phyloP scores from a whole-genome alignment of 2,113 vertebrate species.

The Heloderma charlesbogerti region DNA sequence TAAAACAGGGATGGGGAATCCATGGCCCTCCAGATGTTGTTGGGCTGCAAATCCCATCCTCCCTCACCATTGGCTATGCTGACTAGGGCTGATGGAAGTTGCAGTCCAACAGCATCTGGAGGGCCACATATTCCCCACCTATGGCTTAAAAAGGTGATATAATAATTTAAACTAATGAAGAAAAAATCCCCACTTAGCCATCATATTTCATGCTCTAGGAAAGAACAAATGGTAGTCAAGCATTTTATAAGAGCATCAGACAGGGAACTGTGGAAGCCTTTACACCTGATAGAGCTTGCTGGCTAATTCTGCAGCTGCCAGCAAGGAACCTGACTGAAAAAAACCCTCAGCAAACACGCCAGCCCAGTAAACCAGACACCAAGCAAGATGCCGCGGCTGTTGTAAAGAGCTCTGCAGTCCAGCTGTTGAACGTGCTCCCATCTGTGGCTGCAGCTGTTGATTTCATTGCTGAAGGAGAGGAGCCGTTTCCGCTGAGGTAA shows the following conservation, averaged over 20 bases:
- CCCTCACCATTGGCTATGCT: too few species aligned
- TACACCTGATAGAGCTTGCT: not conserved
- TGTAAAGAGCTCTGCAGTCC: not conserved
- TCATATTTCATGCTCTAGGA: not conserved
- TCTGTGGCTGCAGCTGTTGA: not conserved
- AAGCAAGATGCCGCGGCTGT: not conserved
- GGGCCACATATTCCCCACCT: not conserved
- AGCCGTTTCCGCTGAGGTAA: constrained; percentile 13
- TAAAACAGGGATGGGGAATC: too few species aligned
- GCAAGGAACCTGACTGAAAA: constrained; percentile 7
- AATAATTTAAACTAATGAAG: not conserved
- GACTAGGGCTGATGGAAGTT: too few species aligned
- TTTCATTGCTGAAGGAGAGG: not conserved
- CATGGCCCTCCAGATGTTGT: too few species aligned
- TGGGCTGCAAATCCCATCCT: too few species aligned
- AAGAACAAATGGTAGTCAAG: constrained; percentile 14
- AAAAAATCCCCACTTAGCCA: not conserved
- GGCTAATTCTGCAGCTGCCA: constrained; percentile 17
- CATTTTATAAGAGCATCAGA: not conserved
- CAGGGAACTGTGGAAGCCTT: rapidly evolving
- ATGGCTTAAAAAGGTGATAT: not conserved
- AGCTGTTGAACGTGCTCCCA: not conserved
- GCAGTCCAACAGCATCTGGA: too few species aligned
- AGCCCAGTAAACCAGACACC: not conserved
- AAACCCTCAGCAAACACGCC: not conserved